phyloP scores from a whole-genome alignment of 2,113 vertebrate species.

The Carassius carassius region DNA sequence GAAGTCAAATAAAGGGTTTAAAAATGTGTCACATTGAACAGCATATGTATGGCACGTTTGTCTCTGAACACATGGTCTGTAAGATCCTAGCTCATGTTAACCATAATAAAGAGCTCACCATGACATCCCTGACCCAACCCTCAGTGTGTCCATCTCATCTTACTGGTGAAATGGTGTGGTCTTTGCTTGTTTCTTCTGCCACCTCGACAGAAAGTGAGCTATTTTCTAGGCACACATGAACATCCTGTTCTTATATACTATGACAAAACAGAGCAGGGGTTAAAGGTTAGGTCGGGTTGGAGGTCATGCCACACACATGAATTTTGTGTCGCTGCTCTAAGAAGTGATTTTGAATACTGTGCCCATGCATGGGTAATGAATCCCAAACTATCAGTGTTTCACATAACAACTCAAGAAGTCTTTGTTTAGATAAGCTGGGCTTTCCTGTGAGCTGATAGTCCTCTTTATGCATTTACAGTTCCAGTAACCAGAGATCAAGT shows the following conservation, averaged over 20 bases:
- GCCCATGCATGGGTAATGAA: neutral
- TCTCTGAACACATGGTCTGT: constrained; percentile 13
- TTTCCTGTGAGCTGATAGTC: neutral
- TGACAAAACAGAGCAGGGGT: constrained; percentile 6
- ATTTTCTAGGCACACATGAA: constrained; percentile 49
- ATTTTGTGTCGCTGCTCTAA: neutral
- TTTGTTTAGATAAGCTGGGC: neutral
- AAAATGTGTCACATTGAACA: neutral
- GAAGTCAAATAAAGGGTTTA: neutral
- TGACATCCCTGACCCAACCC: constrained; percentile 21
- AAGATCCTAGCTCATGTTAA: neutral
- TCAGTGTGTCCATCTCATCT: constrained; percentile 37
- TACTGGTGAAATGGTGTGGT: neutral
- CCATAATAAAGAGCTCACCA: neutral
- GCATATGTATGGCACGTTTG: neutral
- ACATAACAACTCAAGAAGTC: neutral
- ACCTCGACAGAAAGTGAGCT: neutral
- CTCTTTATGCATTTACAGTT: too few relatives aligned
- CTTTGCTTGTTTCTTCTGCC: constrained; percentile 25
- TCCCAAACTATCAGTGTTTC: neutral
- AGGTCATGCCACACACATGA: constrained; percentile 37
- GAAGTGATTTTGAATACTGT: neutral
- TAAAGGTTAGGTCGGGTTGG: constrained; percentile 43
- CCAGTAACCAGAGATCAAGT: too few relatives aligned
- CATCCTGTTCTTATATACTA: constrained; percentile 25